These are phyloP conservation scores for Microctonus brassicae DNA, from an alignment of 2,888 invertebrate genomes.

Conservation along the genomic window DNA sequence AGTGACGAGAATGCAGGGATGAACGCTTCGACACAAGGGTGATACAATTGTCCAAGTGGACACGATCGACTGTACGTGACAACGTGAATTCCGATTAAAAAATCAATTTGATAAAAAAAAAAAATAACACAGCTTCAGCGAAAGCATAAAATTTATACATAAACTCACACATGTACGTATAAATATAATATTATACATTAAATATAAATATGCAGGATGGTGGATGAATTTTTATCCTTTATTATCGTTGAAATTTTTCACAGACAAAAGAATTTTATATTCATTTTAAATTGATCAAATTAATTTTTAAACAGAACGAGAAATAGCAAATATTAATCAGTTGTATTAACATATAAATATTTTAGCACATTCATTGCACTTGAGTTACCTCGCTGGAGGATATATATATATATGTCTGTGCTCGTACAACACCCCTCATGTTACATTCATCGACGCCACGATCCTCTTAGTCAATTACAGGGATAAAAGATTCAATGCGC, in stretches of 20 bases:
- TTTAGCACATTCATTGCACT: neutral
- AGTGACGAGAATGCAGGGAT: slow-evolving; percentile 3
- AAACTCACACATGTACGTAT: neutral
- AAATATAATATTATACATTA: neutral
- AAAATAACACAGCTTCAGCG: neutral
- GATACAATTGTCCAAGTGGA: slow-evolving; percentile 30
- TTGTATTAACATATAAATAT: neutral
- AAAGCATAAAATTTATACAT: neutral
- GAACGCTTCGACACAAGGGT: slow-evolving; percentile 15
- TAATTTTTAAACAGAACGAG: too few species aligned
- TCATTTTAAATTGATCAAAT: neutral
- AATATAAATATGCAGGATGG: neutral
- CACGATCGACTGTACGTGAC: slow-evolving; percentile 33
- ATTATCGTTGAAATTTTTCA: neutral
- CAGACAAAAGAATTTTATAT: neutral
- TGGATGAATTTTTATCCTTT: neutral
- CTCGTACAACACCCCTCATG: slow-evolving; percentile 38
- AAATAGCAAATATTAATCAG: neutral
- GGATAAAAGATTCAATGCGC: slow-evolving; percentile 51
- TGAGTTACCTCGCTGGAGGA: too few species aligned
- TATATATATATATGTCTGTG: too few species aligned
- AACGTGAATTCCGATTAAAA: slow-evolving; percentile 1
- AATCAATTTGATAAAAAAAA: neutral
- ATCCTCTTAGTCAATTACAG: slow-evolving; percentile 53
- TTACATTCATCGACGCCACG: slow-evolving; percentile 44